Base-by-base conservation (phyloP, 35 echinoderm and acorn worm species). In the Anneissia japonica region DNA sequence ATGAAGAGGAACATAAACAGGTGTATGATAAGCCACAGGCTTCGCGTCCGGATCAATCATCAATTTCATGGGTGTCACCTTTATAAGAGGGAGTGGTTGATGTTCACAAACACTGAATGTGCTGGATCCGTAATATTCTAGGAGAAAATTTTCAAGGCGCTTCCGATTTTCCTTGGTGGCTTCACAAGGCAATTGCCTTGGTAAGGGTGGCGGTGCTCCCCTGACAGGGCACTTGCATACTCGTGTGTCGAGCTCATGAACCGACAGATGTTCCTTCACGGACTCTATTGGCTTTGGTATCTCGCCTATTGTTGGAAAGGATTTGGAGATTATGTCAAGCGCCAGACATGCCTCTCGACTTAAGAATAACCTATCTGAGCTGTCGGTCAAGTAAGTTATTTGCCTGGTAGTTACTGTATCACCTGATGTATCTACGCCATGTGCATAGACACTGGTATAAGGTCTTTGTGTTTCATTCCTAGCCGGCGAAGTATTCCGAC, bases 41-140 rank as follows among this genome's bases (percentile, higher is more conserved):
- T 87, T 38, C 1, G 76, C 86, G 30, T 81, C 29, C 1, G 75
- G 75, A 33, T 87, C 77, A 5, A 87, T 41, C 86, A 80, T 46
- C 33, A 79, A 23, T 32, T 87, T 86, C 84, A 86, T 41, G 14
- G 84, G 73, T 19, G 16, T 72, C 14, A 35, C 36, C 5, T 74
- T 64, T 36, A 87, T 87, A 35, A 78, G 73, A 6, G 85, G 73
- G 26, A 87, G 19, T 23, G 85, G 73, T 40, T 87, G 75, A 34
- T 87, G 85, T 32, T 78, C 34, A 33, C 46, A 89, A 17, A 43
- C 81, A 51, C 83, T 89, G 80, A 89, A 89, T 75, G 88, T 75
- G 31, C 81, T 82, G 0, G 35, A 41, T 30, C 13, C 46, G 34
- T 84, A 84, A 13, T 64, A 84, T 46, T 84, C 35, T 46, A 55